A percentile compares a stretch with the other conserved stretches of the same genome.
Evolutionary conservation across 2,888 invertebrate species (phyloP).

Genomic region (Eupithecia inturbata): DNA sequence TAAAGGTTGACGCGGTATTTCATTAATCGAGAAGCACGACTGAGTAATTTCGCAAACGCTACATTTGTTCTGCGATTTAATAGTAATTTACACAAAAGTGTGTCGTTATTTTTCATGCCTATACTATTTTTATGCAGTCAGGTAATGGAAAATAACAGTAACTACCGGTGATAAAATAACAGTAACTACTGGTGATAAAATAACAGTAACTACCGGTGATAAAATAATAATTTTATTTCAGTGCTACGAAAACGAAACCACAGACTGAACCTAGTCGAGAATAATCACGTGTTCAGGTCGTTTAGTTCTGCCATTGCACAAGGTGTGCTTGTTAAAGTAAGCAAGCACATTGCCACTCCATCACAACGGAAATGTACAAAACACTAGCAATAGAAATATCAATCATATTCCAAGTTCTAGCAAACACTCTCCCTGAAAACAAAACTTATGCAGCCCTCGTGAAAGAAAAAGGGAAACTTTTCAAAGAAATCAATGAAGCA

Average conservation of each 20-base stretch:
- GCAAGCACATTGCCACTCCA: neutral
- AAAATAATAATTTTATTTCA: neutral
- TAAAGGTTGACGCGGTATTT: neutral
- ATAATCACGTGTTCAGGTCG: neutral
- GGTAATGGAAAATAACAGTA: neutral
- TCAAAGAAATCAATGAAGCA: conserved; percentile 54
- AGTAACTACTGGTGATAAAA: neutral
- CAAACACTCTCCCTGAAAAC: conserved; percentile 10
- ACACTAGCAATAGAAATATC: conserved; percentile 7
- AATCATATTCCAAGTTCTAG: conserved; percentile 19
- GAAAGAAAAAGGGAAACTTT: conserved; percentile 52
- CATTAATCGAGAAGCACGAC: neutral
- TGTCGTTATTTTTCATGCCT: neutral
- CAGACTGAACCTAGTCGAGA: neutral
- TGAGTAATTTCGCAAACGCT: neutral
- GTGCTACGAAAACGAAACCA: neutral
- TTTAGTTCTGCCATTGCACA: neutral
- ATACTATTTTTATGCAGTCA: neutral
- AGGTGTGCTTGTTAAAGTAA: neutral
- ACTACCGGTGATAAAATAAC: neutral
- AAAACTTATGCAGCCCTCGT: conserved; percentile 49
- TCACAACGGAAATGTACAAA: conserved; percentile 21
- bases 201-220: neutral
- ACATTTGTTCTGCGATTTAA: neutral
- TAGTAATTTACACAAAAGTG: neutral